phyloP scores from a whole-genome alignment of 2,113 vertebrate species.

The Barbus barbus region DNA sequence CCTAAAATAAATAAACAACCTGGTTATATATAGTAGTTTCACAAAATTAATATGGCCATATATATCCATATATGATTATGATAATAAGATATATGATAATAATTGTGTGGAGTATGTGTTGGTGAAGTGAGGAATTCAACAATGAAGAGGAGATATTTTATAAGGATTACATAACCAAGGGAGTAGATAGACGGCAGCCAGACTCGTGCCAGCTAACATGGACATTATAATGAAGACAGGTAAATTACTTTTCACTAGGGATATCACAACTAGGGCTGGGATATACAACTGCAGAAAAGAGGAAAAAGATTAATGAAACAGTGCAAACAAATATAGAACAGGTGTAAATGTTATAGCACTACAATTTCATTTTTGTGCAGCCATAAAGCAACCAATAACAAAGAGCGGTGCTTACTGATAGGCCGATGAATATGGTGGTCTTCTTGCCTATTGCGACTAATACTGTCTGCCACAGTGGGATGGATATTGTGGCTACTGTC shows the following conservation, averaged over 20 bases:
- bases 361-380: too few relatives aligned
- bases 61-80: too few relatives aligned
- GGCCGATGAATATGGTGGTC: constrained; percentile 53
- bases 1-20: too few relatives aligned
- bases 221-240: constrained; percentile 54
- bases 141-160: background rate
- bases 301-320: background rate
- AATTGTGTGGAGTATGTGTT: background rate
- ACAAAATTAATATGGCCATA: too few relatives aligned
- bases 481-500: constrained; percentile 65
- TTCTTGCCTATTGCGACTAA: constrained; percentile 66
- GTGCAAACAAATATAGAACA: background rate
- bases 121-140: background rate
- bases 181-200: constrained; percentile 64
- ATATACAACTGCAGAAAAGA: constrained; percentile 60
- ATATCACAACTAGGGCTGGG: constrained; percentile 48
- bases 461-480: constrained; percentile 70
- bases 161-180: constrained; percentile 65
- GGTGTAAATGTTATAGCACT: too few relatives aligned
- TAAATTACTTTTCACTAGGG: constrained; percentile 55
- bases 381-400: background rate
- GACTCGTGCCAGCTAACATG: constrained; percentile 63
- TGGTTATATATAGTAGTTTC: too few relatives aligned
- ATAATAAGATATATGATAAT: too few relatives aligned
- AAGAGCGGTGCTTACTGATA: constrained; percentile 60